A percentile compares a stretch with the other conserved stretches of the same genome.
Evolutionary conservation across 2,888 invertebrate genomes (phyloP).

Genomic region (Ceramica pisi): DNA sequence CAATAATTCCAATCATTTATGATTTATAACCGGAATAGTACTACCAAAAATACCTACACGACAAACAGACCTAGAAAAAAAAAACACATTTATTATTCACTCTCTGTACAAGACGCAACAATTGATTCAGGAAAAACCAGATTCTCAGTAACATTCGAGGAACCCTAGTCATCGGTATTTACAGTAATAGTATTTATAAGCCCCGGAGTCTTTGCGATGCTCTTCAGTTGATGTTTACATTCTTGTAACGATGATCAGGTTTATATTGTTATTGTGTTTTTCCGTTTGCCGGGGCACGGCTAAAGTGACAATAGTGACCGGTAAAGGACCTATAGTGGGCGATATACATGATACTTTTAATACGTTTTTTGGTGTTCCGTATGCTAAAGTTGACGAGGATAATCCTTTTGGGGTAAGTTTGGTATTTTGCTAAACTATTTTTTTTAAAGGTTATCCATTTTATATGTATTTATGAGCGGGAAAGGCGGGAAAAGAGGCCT

Average conservation of each 20-base stretch:
- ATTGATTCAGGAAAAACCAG: constrained; percentile 25
- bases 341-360: constrained; percentile 71
- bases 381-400: constrained; percentile 74
- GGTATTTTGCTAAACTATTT: neutral
- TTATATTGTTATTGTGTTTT: constrained; percentile 20
- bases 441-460: too few species aligned
- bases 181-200: constrained; percentile 17
- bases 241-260: constrained; percentile 31
- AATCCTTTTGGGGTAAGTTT: constrained; percentile 82
- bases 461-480: too few species aligned
- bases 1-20: neutral
- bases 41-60: constrained; percentile 2
- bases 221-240: constrained; percentile 25
- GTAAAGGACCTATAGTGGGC: constrained; percentile 72
- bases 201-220: neutral
- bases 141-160: constrained; percentile 13
- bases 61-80: neutral
- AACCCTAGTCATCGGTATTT: constrained; percentile 32
- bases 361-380: constrained; percentile 82
- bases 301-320: constrained; percentile 64
- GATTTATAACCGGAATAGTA: neutral
- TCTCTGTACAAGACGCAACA: neutral
- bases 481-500: too few species aligned
- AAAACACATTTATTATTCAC: neutral
- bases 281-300: constrained; percentile 10